Conservation (phyloP, 2,797 vertebrate species). For the Aphelocoma californica region DNA sequence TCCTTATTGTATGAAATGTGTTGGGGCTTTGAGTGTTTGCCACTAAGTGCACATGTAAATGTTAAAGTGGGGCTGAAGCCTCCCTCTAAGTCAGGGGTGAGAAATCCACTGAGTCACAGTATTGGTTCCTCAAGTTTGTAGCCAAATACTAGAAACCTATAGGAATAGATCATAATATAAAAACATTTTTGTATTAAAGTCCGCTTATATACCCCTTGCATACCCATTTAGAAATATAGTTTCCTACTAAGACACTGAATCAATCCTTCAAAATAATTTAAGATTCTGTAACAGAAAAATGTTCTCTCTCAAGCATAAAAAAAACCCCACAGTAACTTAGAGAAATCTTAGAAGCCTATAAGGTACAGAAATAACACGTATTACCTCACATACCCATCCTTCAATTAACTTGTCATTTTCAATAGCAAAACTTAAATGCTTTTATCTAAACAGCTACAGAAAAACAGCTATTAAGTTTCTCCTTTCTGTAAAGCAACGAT, state of each 20-base stretch:
- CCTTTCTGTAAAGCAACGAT: not conserved
- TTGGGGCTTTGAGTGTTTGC: not conserved
- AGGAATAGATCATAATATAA: not conserved
- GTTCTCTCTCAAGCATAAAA: not conserved
- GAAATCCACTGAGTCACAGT: not conserved
- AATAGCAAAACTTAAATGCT: not conserved
- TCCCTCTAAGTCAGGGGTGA: not conserved
- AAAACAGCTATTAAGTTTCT: not conserved
- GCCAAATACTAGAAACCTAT: not conserved
- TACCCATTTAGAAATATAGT: not conserved
- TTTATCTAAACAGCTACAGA: slow-evolving; percentile 23
- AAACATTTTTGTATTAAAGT: not conserved
- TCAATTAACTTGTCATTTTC: slow-evolving; percentile 8
- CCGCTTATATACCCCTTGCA: too few relatives aligned
- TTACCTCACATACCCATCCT: not conserved
- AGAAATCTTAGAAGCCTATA: not conserved
- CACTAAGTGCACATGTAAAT: not conserved
- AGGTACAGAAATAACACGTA: not conserved
- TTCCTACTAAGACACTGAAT: not conserved
- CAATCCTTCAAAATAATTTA: not conserved
- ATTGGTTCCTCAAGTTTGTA: not conserved
- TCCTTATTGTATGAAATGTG: not conserved
- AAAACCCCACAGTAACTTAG: not conserved
- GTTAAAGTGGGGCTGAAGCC: not conserved
- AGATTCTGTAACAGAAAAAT: not conserved